These are phyloP conservation scores for Tipula confusa DNA, from an alignment of 2,888 invertebrate genomes.

Conservation along the genomic window DNA sequence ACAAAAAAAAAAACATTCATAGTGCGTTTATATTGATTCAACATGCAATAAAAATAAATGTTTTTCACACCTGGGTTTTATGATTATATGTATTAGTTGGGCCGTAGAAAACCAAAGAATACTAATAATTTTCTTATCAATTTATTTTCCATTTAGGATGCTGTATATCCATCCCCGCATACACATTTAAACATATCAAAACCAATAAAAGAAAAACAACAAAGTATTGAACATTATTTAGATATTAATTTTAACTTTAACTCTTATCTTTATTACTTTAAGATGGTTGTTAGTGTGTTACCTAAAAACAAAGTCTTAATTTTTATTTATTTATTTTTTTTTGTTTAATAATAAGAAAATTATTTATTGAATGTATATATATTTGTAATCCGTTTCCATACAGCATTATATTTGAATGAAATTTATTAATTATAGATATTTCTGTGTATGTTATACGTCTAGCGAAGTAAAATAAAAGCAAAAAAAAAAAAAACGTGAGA, in stretches of 20 bases:
- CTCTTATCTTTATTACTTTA: slow-evolving; percentile 3
- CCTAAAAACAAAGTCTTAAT: slow-evolving; percentile 16
- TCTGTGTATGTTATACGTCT: not conserved
- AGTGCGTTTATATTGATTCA: no score
- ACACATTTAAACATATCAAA: not conserved
- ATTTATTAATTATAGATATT: slow-evolving; percentile 9
- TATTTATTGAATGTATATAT: not conserved
- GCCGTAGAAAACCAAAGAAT: not conserved
- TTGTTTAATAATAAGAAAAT: not conserved
- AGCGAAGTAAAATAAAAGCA: no score
- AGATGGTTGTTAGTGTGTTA: not conserved
- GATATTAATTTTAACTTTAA: slow-evolving; percentile 13
- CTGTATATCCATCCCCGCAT: not conserved
- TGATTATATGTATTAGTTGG: not conserved
- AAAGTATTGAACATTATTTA: not conserved
- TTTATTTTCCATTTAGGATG: slow-evolving; percentile 25
- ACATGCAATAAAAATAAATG: no score
- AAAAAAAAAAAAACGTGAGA: slow-evolving; percentile 13
- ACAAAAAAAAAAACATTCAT: no score
- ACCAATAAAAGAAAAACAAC: not conserved
- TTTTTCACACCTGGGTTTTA: not conserved
- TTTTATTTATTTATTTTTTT: no score
- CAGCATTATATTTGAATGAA: not conserved
- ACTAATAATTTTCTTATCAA: slow-evolving; percentile 25
- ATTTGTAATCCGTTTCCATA: not conserved